Conservation (phyloP, 2,113 vertebrate species). For the Hyla sarda region DNA sequence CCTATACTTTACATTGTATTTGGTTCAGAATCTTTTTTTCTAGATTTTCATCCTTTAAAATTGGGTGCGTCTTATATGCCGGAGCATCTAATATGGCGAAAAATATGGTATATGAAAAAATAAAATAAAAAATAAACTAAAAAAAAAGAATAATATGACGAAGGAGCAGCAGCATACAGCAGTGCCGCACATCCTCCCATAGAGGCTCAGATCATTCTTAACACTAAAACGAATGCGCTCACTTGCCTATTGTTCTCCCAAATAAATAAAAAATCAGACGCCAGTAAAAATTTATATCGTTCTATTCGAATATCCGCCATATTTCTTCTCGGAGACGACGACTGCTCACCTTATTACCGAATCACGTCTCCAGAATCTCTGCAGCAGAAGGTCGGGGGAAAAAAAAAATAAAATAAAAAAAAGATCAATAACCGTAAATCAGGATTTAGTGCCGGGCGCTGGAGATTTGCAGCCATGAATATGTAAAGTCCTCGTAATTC, state of each 20-base stretch:
- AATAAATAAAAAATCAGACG: neutral
- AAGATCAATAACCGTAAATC: conserved; percentile 28
- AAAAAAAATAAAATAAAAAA: no score
- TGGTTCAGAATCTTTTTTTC: no score
- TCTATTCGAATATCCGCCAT: neutral
- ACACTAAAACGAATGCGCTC: neutral
- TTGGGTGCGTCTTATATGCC: no score
- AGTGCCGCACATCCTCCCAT: no score
- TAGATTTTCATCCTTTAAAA: no score
- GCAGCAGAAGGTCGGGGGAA: neutral
- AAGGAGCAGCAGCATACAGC: no score
- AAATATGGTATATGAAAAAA: no score
- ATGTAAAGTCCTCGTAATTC: neutral
- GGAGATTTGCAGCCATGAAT: neutral
- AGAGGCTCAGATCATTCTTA: neutral
- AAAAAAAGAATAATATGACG: no score
- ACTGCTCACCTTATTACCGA: conserved; percentile 2
- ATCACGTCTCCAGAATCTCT: neutral
- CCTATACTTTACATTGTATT: no score
- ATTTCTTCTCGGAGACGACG: neutral
- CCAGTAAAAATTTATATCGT: conserved; percentile 1
- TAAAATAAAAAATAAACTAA: no score
- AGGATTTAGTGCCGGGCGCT: neutral
- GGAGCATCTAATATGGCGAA: no score
- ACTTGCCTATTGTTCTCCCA: neutral